Percentiles rank a stretch among this genome's conserved stretches.
These are phyloP conservation scores for Porites cylindrica DNA, from an alignment of 92 coral and sea anemone species.

Conservation along the genomic window DNA sequence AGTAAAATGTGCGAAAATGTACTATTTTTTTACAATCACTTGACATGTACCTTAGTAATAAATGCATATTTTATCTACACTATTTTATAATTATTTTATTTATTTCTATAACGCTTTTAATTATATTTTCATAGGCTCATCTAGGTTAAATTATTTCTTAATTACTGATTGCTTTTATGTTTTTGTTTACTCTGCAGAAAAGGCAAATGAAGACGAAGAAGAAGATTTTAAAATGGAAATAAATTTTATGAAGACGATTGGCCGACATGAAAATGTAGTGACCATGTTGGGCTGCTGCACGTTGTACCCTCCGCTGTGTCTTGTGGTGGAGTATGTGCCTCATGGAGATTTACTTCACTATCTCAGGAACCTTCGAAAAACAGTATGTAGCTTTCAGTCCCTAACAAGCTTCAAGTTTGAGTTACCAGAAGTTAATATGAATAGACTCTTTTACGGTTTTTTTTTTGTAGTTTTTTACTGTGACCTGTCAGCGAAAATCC, in stretches of 20 bases:
- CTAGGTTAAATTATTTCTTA: no score
- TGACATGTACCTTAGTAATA: no score
- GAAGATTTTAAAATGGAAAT: slow-evolving; percentile 95
- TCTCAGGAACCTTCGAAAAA: slow-evolving; percentile 82
- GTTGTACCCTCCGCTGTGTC: slow-evolving; percentile 86
- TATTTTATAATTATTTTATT: no score
- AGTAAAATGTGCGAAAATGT: no score
- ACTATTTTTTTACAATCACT: no score
- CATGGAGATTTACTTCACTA: slow-evolving; percentile 87
- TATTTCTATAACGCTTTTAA: no score
- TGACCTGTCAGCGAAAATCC: no score
- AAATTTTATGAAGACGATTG: slow-evolving; percentile 93
- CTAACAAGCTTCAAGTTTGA: no score
- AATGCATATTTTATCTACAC: no score
- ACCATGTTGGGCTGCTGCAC: slow-evolving; percentile 96
- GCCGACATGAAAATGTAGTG: slow-evolving; percentile 88
- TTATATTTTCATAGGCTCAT: no score
- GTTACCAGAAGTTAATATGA: no score
- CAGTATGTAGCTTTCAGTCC: slow-evolving; percentile 44
- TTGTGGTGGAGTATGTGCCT: slow-evolving; percentile 90
- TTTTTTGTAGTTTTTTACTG: no score
- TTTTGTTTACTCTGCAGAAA: slow-evolving; percentile 42
- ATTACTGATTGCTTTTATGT: background rate
- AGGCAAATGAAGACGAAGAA: slow-evolving; percentile 80
- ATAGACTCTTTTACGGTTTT: background rate